Conservation (phyloP, 2,888 invertebrate genomes). For the Platypus cylindrus region DNA sequence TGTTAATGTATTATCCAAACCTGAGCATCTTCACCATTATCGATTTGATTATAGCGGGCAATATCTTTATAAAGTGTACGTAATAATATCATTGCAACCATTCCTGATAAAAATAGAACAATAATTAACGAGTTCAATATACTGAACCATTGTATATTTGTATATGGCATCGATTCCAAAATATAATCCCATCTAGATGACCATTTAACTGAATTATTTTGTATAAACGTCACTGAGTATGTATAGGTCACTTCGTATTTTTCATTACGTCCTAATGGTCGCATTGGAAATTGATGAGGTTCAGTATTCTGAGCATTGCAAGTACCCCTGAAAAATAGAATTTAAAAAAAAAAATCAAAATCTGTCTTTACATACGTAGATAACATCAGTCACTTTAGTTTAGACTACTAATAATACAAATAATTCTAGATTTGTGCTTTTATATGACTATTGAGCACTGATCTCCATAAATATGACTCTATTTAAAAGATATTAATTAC, state of each 20-base stretch:
- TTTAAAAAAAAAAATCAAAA: background rate
- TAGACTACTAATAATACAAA: too few species aligned
- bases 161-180: constrained; percentile 93
- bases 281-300: constrained; percentile 58
- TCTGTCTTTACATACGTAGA: background rate
- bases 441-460: too few species aligned
- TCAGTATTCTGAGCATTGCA: constrained; percentile 29
- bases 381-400: too few species aligned
- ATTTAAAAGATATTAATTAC: too few species aligned
- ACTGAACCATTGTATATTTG: constrained; percentile 98
- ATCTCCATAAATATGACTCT: too few species aligned
- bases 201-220: constrained; percentile 85
- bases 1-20: too few species aligned
- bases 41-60: constrained; percentile 94
- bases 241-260: constrained; percentile 64
- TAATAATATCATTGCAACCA: constrained; percentile 98
- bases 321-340: constrained; percentile 12
- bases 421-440: too few species aligned
- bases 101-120: constrained; percentile 91
- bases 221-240: constrained; percentile 71
- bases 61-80: constrained; percentile 97
- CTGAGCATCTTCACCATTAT: constrained; percentile 79
- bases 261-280: constrained; percentile 37
- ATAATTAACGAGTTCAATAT: constrained; percentile 96
- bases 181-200: constrained; percentile 99